Conservation (phyloP, 2,797 vertebrate genomes). For the Melanogrammus aeglefinus region DNA sequence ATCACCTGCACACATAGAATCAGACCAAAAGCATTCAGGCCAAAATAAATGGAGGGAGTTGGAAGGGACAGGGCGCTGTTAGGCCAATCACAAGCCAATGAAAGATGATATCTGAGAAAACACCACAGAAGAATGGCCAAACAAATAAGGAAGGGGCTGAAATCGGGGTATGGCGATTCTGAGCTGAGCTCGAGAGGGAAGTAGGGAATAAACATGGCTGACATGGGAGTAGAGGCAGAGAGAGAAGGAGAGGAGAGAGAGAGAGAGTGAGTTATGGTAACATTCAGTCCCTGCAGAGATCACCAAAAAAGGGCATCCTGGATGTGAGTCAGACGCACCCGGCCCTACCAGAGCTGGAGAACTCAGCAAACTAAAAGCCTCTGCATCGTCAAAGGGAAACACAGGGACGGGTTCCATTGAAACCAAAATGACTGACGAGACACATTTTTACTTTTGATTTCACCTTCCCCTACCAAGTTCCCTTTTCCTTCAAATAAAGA, state of each 20-base stretch:
- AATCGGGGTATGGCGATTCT: constrained; percentile 13
- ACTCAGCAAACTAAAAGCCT: constrained; percentile 39
- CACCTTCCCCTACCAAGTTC: neutral
- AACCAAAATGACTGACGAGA: neutral
- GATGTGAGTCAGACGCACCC: constrained; percentile 62
- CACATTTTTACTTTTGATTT: neutral
- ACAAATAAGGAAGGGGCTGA: constrained; percentile 4
- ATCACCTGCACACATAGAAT: constrained; percentile 55
- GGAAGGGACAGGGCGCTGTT: constrained; percentile 36
- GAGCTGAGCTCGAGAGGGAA: constrained; percentile 13
- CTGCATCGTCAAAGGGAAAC: constrained; percentile 37
- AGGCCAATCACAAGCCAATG: constrained; percentile 53
- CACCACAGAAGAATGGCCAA: constrained; percentile 3
- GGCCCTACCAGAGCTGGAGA: constrained; percentile 42
- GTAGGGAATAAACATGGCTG: constrained; percentile 16
- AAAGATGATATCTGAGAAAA: constrained; percentile 28
- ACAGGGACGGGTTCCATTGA: neutral
- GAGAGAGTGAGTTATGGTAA: constrained; percentile 57
- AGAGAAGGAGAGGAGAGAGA: constrained; percentile 24
- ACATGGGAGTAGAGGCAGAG: constrained; percentile 20
- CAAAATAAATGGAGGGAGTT: constrained; percentile 17
- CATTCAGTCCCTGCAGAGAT: constrained; percentile 64
- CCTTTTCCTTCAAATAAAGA: neutral
- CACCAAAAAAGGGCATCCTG: constrained; percentile 75
- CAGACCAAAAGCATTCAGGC: constrained; percentile 53